phyloP scores from a whole-genome alignment of 2,888 invertebrate genomes.

The Himalopsyche kuldschensis region DNA sequence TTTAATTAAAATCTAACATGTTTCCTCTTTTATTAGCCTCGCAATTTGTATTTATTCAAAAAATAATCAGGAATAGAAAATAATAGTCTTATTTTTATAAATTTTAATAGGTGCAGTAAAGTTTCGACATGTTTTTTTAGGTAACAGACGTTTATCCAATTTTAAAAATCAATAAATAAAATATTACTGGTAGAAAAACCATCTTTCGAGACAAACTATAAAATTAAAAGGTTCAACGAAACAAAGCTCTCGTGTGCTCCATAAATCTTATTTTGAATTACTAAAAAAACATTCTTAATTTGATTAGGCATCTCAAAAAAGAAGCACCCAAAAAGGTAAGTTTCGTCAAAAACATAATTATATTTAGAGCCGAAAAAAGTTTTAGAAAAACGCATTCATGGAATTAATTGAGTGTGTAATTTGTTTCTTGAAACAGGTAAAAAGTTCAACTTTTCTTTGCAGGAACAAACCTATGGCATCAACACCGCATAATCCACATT shows the following conservation, averaged over 20 bases:
- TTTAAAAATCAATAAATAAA: too few relatives aligned
- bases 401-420: background rate
- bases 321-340: background rate
- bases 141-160: too few relatives aligned
- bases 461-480: background rate
- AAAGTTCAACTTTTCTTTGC: background rate
- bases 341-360: background rate
- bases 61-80: too few relatives aligned
- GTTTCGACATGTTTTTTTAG: too few relatives aligned
- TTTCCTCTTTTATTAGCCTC: too few relatives aligned
- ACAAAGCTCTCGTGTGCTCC: background rate
- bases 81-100: too few relatives aligned
- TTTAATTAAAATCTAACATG: too few relatives aligned
- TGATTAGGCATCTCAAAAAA: background rate
- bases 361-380: background rate
- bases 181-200: too few relatives aligned
- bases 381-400: background rate
- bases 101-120: too few relatives aligned
- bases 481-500: background rate
- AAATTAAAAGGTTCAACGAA: background rate
- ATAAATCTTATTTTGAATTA: background rate
- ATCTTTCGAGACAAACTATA: background rate
- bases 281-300: background rate
- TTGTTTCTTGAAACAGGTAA: background rate
- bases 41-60: too few relatives aligned